Evolutionary conservation across 2,888 invertebrate species (phyloP).

Genomic region (Anorthoa munda): DNA sequence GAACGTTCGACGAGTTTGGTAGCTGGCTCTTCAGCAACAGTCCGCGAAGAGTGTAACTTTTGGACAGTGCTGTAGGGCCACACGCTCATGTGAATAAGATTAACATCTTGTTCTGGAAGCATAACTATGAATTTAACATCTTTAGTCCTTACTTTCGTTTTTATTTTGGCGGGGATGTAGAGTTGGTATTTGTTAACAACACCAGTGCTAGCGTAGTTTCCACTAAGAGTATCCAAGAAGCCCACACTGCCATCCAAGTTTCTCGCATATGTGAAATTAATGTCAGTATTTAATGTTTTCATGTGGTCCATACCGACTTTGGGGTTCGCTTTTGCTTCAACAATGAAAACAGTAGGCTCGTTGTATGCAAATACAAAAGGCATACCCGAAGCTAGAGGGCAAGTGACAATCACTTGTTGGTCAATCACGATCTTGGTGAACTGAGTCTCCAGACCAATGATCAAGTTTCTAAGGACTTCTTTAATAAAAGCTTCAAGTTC

Average conservation of each 20-base stretch:
- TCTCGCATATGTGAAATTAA: slow-evolving; percentile 88
- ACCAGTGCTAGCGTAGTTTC: slow-evolving; percentile 91
- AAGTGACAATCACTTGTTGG: slow-evolving; percentile 91
- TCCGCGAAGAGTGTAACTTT: slow-evolving; percentile 88
- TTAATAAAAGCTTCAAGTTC: slow-evolving; percentile 87
- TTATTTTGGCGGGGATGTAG: slow-evolving; percentile 89
- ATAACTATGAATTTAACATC: slow-evolving; percentile 86
- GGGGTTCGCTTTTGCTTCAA: slow-evolving; percentile 68
- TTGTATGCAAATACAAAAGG: slow-evolving; percentile 92
- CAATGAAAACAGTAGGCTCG: slow-evolving; percentile 91
- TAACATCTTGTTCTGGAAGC: slow-evolving; percentile 87
- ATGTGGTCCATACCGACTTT: slow-evolving; percentile 66
- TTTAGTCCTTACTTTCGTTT: slow-evolving; percentile 84
- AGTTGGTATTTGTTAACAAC: slow-evolving; percentile 91
- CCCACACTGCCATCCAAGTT: slow-evolving; percentile 92
- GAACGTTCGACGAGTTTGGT: slow-evolving; percentile 84
- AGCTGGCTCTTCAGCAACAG: slow-evolving; percentile 85
- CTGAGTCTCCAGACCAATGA: slow-evolving; percentile 87
- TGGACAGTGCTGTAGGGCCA: slow-evolving; percentile 92
- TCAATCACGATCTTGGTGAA: slow-evolving; percentile 91
- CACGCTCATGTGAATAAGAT: slow-evolving; percentile 91
- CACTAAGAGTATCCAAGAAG: slow-evolving; percentile 92
- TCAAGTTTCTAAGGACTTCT: slow-evolving; percentile 78
- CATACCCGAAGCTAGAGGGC: slow-evolving; percentile 93
- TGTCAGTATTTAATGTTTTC: slow-evolving; percentile 78